Base-by-base conservation (phyloP, 1,140 invertebrate species). In the Luehdorfia chinensis region DNA sequence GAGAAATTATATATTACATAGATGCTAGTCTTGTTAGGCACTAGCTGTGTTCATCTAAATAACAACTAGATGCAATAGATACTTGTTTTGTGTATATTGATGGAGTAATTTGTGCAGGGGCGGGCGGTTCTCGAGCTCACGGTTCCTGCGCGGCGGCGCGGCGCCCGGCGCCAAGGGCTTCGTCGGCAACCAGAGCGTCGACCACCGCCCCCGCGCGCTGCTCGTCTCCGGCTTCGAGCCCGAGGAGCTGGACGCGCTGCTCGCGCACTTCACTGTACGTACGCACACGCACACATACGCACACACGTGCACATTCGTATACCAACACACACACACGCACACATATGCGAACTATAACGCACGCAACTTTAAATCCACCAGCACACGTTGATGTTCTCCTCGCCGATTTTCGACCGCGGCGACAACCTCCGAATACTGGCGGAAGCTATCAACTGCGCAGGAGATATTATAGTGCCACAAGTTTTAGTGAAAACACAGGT, bases 131-230 rank as follows among this genome's bases (percentile, higher is more conserved):
- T 72, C 62, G 53, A 53, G 65, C 6, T 59, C 59, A 9, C 64
- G 76, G 1, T 75, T 64, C 59, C 54, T 55, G 0, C 73, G 72
- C 19, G 55, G 50, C 7, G 59, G 50, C 27, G 55, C 7, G 34
- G 27, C 39, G 4, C n/a, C n/a, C n/a, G 37, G 50, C 11, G 21
- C 55, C 48, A 90, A 88, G 52, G 36, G 43, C 28, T 78, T 61
- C 65, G 70, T 67, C 56, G 78, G 87, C 15, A 92, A 90, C 75
- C 89, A 92, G 19, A 90, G 90, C 1, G 90, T 96, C 5, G 95
- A 96, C 86, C 93, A 95, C 62, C 84, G 95, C 50, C 94, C 95
- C 7, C 93, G 93, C 0, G 92, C 93, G 66, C 80, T 96, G 32
- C 88, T 94, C 54, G 90, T 96, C 6, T 93, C 93, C 18, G 94